Percentiles rank a stretch among this genome's conserved stretches.
Conservation (phyloP, 2,113 vertebrate species). For the Anhinga anhinga region DNA sequence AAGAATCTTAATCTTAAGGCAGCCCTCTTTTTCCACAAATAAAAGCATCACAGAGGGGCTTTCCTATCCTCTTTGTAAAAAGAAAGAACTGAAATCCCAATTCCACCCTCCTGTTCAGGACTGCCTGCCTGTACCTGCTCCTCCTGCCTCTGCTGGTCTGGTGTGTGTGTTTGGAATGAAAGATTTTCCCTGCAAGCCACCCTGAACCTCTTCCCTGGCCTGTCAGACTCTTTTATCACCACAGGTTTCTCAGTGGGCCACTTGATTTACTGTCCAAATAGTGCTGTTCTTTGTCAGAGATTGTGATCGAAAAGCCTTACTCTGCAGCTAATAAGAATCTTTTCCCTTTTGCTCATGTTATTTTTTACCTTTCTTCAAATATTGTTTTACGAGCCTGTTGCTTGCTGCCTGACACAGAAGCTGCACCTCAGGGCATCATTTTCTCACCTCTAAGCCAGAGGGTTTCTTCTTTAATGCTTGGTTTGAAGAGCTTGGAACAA, state of each 20-base stretch:
- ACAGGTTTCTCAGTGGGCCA: slow-evolving; percentile 39
- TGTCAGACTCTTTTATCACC: slow-evolving; percentile 57
- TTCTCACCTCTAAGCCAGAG: slow-evolving; percentile 51
- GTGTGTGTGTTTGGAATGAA: slow-evolving; percentile 56
- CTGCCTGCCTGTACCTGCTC: slow-evolving; percentile 67
- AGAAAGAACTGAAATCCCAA: not conserved
- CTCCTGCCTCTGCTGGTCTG: slow-evolving; percentile 55
- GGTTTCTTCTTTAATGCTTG: slow-evolving; percentile 48
- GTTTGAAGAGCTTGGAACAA: slow-evolving; percentile 48
- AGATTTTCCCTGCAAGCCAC: slow-evolving; percentile 60
- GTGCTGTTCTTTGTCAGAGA: slow-evolving; percentile 61
- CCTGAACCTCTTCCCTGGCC: slow-evolving; percentile 33
- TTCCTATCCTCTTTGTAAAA: not conserved
- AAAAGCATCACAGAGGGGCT: not conserved
- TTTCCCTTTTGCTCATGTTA: not conserved
- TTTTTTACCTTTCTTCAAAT: slow-evolving; percentile 50
- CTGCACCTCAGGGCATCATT: slow-evolving; percentile 47
- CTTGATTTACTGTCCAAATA: slow-evolving; percentile 63
- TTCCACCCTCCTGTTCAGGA: not conserved
- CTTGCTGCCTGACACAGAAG: slow-evolving; percentile 37
- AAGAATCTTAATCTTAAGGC: not conserved
- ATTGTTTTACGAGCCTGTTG: slow-evolving; percentile 47
- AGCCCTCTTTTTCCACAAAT: not conserved
- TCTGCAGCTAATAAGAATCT: slow-evolving; percentile 46
- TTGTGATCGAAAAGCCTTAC: slow-evolving; percentile 26